A percentile compares a stretch with the other conserved stretches of the same genome.
phyloP scores from a whole-genome alignment of 92 coral and sea anemone genomes.

The Heliopora coerulea region DNA sequence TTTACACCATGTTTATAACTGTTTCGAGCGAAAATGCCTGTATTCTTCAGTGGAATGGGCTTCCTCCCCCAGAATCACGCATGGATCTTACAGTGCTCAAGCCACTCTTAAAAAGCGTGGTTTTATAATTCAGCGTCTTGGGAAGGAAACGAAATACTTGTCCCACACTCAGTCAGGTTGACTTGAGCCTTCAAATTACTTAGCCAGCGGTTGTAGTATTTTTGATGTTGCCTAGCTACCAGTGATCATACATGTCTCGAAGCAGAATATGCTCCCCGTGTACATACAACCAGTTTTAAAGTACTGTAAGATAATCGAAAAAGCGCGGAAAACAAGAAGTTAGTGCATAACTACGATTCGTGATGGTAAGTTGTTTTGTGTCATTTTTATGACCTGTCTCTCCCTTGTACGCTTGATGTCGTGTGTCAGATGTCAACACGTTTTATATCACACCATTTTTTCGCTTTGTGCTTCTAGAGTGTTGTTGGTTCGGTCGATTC shows the following conservation, averaged over 20 bases:
- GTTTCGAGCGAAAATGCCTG: too few relatives aligned
- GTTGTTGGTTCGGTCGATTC: slow-evolving; percentile 88
- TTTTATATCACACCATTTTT: too few relatives aligned
- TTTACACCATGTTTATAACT: too few relatives aligned
- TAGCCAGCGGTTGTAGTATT: slow-evolving; percentile 13
- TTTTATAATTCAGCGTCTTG: too few relatives aligned
- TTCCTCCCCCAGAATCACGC: too few relatives aligned
- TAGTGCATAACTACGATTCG: background rate
- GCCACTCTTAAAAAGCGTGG: too few relatives aligned
- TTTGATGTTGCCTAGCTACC: slow-evolving; percentile 10
- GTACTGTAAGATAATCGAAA: background rate
- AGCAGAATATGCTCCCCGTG: background rate
- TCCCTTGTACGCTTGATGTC: too few relatives aligned
- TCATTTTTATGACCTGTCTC: too few relatives aligned
- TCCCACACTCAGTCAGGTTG: background rate
- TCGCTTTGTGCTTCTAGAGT: slow-evolving; percentile 39
- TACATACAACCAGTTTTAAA: background rate
- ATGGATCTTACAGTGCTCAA: too few relatives aligned
- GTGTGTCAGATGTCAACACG: too few relatives aligned
- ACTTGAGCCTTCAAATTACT: background rate
- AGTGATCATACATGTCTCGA: background rate
- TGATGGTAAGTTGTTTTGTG: slow-evolving; percentile 12
- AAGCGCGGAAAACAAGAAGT: too few relatives aligned
- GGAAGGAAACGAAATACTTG: background rate
- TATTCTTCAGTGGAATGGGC: too few relatives aligned